These are phyloP conservation scores for Mythimna albipuncta DNA, from an alignment of 2,888 invertebrate species.

Conservation along the genomic window DNA sequence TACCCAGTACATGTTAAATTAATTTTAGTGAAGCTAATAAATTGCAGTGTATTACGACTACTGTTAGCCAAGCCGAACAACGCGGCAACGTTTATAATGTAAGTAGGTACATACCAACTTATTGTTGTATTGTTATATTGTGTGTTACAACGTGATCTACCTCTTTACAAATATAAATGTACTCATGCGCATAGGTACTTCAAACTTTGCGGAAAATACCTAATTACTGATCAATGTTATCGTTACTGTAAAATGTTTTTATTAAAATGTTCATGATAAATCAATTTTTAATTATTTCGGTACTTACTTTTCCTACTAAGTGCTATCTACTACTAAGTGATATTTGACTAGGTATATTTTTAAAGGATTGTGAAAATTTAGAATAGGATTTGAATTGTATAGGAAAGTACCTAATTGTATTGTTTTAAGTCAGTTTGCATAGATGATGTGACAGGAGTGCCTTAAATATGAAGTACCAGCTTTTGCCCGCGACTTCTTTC, in stretches of 20 bases:
- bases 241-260: background rate
- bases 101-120: conserved; percentile 38
- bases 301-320: background rate
- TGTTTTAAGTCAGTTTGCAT: too few species aligned
- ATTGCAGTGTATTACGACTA: conserved; percentile 17
- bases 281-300: background rate
- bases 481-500: too few species aligned
- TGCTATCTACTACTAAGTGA: too few species aligned
- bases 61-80: conserved; percentile 17
- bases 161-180: conserved; percentile 16
- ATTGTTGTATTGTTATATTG: conserved; percentile 66
- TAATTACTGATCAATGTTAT: conserved; percentile 9
- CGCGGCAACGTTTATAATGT: conserved; percentile 30
- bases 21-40: conserved; percentile 17
- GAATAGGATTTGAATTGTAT: too few species aligned
- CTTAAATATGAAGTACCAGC: too few species aligned
- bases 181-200: background rate
- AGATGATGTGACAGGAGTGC: too few species aligned
- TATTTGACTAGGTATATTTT: too few species aligned
- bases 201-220: conserved; percentile 14
- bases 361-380: too few species aligned
- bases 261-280: background rate
- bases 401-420: too few species aligned
- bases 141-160: conserved; percentile 51
- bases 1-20: conserved; percentile 11